Evolutionary conservation across 2,797 vertebrate genomes (phyloP).

Genomic region (Paratrypauchen microcephalus): DNA sequence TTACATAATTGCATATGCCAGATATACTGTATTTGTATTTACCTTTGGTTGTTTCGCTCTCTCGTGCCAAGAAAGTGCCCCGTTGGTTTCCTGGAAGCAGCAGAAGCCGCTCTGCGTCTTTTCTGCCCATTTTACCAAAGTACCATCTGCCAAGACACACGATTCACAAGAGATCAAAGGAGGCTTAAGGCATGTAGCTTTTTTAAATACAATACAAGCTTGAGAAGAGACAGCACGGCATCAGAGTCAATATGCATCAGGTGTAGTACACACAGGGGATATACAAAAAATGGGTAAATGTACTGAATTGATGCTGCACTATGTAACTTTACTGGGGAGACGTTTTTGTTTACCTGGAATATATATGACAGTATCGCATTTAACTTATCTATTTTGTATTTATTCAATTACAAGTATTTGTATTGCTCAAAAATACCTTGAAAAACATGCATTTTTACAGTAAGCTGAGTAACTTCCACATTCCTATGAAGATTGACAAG

Average conservation of each 20-base stretch:
- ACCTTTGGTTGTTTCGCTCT: slow-evolving; percentile 99
- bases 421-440: too few relatives aligned
- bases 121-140: slow-evolving; percentile 98
- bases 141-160: slow-evolving; percentile 86
- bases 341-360: too few relatives aligned
- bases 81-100: slow-evolving; percentile 92
- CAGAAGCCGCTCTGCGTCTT: slow-evolving; percentile 94
- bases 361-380: too few relatives aligned
- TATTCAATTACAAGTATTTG: too few relatives aligned
- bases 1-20: not conserved
- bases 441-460: too few relatives aligned
- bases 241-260: not conserved
- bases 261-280: not conserved
- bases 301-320: not conserved
- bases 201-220: not conserved
- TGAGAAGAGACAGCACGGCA: slow-evolving; percentile 1
- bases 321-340: too few relatives aligned
- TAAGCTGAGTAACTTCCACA: too few relatives aligned
- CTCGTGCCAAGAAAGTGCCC: slow-evolving; percentile 93
- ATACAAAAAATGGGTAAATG: not conserved
- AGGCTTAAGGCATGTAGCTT: not conserved
- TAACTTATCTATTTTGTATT: too few relatives aligned
- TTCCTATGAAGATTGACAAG: too few relatives aligned
- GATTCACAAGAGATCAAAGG: slow-evolving; percentile 21
- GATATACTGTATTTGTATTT: not conserved